A percentile compares a stretch with the other conserved stretches of the same genome.
Evolutionary conservation across 1,140 invertebrate genomes (phyloP).

Genomic region (Lepidurus packardi): DNA sequence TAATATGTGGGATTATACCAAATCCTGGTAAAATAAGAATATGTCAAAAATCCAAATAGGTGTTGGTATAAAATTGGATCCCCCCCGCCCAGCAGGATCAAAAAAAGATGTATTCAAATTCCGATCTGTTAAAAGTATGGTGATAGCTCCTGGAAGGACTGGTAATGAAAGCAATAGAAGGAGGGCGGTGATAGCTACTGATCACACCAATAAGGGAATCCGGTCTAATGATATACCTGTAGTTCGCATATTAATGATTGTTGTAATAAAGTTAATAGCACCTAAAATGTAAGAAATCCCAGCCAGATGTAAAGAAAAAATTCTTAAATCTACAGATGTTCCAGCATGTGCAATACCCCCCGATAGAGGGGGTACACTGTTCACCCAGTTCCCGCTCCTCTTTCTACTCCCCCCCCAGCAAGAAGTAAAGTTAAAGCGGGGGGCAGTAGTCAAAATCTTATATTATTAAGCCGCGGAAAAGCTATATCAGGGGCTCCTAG

Average conservation of each 20-base stretch:
- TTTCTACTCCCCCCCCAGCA: constrained; percentile 53
- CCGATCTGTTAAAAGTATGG: constrained; percentile 57
- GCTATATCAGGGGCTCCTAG: constrained; percentile 66
- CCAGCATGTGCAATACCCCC: constrained; percentile 47
- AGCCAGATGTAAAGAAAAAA: constrained; percentile 61
- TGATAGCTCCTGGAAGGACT: constrained; percentile 65
- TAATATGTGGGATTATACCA: constrained; percentile 42
- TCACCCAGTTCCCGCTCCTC: constrained; percentile 57
- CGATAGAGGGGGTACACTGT: constrained; percentile 63
- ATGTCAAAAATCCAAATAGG: constrained; percentile 69
- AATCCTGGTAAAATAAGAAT: constrained; percentile 50
- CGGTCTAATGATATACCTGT: constrained; percentile 48
- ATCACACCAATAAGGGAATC: constrained; percentile 49
- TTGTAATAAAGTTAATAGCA: constrained; percentile 56
- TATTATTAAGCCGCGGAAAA: constrained; percentile 69
- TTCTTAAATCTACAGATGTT: constrained; percentile 57
- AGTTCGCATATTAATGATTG: constrained; percentile 42
- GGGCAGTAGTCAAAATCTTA: constrained; percentile 66
- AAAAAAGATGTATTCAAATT: constrained; percentile 52
- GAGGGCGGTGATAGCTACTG: constrained; percentile 43
- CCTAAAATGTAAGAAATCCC: constrained; percentile 62
- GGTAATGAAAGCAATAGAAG: constrained; percentile 52
- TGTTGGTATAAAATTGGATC: constrained; percentile 54
- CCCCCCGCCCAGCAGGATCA: background rate
- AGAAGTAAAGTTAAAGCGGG: constrained; percentile 56